phyloP scores from a whole-genome alignment of 2,888 invertebrate species.

The Mechanitis mazaeus region DNA sequence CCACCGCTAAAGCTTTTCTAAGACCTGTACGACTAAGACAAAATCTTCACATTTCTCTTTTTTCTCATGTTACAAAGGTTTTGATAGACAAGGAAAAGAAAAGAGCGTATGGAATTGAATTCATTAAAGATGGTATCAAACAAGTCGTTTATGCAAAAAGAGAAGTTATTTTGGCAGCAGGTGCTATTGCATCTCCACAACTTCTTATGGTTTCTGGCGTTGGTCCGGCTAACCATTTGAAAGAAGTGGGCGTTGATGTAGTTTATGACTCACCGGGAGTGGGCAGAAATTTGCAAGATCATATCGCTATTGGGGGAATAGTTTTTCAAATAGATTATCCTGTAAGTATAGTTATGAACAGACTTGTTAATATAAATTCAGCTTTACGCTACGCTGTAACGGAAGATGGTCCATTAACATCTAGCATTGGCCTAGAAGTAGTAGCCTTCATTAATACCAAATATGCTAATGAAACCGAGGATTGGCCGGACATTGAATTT shows the following conservation, averaged over 20 bases:
- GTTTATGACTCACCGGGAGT: conserved; percentile 88
- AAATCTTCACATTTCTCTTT: conserved; percentile 89
- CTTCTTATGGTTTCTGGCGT: conserved; percentile 93
- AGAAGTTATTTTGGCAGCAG: conserved; percentile 91
- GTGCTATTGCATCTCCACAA: conserved; percentile 94
- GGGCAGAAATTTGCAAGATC: conserved; percentile 91
- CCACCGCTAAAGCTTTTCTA: conserved; percentile 90
- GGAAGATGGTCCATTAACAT: conserved; percentile 92
- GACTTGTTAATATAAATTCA: conserved; percentile 89
- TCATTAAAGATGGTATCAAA: conserved; percentile 79
- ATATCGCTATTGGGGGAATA: conserved; percentile 90
- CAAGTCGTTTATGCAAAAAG: conserved; percentile 82
- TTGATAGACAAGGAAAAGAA: conserved; percentile 83
- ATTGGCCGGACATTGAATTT: conserved; percentile 95
- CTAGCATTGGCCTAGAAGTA: conserved; percentile 90
- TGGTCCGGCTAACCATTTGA: conserved; percentile 85
- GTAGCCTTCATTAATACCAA: conserved; percentile 93
- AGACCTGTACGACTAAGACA: conserved; percentile 84
- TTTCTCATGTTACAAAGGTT: conserved; percentile 86
- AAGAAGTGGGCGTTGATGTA: conserved; percentile 82
- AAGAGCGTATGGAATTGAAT: conserved; percentile 88
- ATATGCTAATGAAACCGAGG: conserved; percentile 89
- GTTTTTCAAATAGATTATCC: conserved; percentile 88
- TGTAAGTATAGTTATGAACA: conserved; percentile 85
- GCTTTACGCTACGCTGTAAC: conserved; percentile 88